Base-by-base conservation (phyloP, 1,140 invertebrate genomes). In the Drosophila takahashii region DNA sequence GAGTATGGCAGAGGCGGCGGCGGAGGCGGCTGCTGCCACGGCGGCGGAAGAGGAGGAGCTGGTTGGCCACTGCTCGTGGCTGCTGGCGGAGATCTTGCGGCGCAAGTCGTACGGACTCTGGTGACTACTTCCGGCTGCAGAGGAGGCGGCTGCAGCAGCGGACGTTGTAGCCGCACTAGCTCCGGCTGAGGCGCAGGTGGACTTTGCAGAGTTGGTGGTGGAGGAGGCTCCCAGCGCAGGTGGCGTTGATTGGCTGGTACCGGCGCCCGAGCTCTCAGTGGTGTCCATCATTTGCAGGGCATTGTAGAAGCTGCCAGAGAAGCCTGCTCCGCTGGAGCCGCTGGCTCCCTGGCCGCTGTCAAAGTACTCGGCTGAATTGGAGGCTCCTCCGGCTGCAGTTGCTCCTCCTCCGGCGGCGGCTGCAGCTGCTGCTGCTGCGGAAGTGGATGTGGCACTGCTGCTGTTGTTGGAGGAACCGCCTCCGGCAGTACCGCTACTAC, bases 31-130 rank as follows among this genome's bases (percentile, higher is more conserved):
- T 37, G 37, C 32, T 50, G 79, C 73, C 2, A 64, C 50, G 32
- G 67, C 50, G 32, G 67, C 54, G 36, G 85, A 91, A 90, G 54
- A 86, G 85, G 54, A 86, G 85, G 70, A 61, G 22, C 81, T 53
- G 56, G 70, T 65, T 77, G 86, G 83, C 90, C 92, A 91, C 52
- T 86, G 84, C n/a, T 95, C 94, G 81, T 95, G 94, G 86, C 94
- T 95, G 48, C 95, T 95, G 67, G 95, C 95, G 62, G 95, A 95
- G 77, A 96, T 97, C 93, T 97, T 97, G 77, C 96, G 94, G 71
- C 96, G 94, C 78, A 97, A 93, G 92, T 97, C 97, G 89, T 97
- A 97, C 0, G 96, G 96, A 54, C 96, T 96, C 85, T 97, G 96
- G 92, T 97, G 96, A 71, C 93, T 94, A 70, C 94, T 93, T 27